phyloP scores from a whole-genome alignment of 2,797 vertebrate genomes.

The Argyrosomus regius region DNA sequence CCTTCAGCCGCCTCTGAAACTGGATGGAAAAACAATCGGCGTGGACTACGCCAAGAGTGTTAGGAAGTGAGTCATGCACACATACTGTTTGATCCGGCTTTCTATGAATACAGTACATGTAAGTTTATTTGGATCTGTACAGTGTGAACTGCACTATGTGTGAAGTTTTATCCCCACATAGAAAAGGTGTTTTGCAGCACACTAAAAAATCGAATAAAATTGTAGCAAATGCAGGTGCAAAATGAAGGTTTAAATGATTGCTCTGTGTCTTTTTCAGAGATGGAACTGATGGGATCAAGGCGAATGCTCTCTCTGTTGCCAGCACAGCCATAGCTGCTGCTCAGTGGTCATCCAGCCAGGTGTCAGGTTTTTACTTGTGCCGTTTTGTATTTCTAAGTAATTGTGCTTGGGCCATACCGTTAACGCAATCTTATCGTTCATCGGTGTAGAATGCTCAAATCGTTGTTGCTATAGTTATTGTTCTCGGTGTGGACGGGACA shows the following conservation, averaged over 20 bases:
- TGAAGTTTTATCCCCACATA: not conserved
- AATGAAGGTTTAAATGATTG: not conserved
- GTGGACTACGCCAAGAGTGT: conserved; percentile 96
- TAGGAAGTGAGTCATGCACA: conserved; percentile 89
- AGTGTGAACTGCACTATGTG: not conserved
- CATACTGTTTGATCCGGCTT: not conserved
- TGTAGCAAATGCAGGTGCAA: not conserved
- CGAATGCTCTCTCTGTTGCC: conserved; percentile 92
- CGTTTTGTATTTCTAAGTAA: not conserved
- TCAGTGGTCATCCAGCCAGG: conserved; percentile 97
- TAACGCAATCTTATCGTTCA: too few relatives aligned
- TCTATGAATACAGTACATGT: conserved; percentile 6
- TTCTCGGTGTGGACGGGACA: too few relatives aligned
- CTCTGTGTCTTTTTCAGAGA: conserved; percentile 78
- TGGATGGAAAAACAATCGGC: conserved; percentile 96
- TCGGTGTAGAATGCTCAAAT: too few relatives aligned
- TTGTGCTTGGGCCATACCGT: too few relatives aligned
- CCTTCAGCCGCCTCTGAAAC: conserved; percentile 94
- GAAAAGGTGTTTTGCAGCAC: not conserved
- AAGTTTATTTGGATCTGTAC: not conserved
- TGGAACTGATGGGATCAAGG: conserved; percentile 89
- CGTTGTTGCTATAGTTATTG: too few relatives aligned
- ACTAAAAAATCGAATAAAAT: not conserved
- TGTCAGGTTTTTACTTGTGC: conserved; percentile 59
- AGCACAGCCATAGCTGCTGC: conserved; percentile 96